Evolutionary conservation across 1,140 invertebrate species (phyloP).

Genomic region (Melanaphis sacchari): DNA sequence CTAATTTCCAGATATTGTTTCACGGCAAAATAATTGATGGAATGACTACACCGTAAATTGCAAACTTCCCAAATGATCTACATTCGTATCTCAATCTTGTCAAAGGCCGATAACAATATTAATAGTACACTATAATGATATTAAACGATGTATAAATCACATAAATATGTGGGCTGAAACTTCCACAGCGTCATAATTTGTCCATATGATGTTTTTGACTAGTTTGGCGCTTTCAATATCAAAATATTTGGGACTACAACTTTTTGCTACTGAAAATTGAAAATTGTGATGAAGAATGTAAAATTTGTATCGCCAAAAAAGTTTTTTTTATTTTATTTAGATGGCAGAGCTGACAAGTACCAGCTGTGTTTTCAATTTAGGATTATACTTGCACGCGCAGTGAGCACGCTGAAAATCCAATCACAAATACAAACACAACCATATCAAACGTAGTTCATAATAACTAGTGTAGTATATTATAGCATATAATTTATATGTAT

Average conservation of each 20-base stretch:
- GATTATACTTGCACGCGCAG: neutral
- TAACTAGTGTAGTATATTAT: neutral
- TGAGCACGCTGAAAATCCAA: neutral
- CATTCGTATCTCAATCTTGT: neutral
- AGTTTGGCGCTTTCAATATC: neutral
- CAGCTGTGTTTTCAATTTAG: neutral
- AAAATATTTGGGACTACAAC: neutral
- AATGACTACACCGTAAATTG: neutral
- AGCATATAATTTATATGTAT: too few species aligned
- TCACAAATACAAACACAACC: neutral
- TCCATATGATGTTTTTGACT: neutral
- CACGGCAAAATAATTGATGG: neutral
- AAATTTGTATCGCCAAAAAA: neutral
- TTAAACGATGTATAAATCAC: neutral
- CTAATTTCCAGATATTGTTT: constrained; percentile 8
- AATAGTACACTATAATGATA: neutral
- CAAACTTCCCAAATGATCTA: neutral
- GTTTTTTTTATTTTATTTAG: neutral
- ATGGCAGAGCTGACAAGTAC: neutral
- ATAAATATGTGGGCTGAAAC: neutral
- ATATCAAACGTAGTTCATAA: neutral
- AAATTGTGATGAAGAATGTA: neutral
- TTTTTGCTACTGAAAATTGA: neutral
- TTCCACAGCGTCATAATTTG: neutral
- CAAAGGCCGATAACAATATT: neutral